Percentiles rank a stretch among this genome's conserved stretches.
These are phyloP conservation scores for Panorpa germanica DNA, from an alignment of 2,888 invertebrate genomes.

Conservation along the genomic window DNA sequence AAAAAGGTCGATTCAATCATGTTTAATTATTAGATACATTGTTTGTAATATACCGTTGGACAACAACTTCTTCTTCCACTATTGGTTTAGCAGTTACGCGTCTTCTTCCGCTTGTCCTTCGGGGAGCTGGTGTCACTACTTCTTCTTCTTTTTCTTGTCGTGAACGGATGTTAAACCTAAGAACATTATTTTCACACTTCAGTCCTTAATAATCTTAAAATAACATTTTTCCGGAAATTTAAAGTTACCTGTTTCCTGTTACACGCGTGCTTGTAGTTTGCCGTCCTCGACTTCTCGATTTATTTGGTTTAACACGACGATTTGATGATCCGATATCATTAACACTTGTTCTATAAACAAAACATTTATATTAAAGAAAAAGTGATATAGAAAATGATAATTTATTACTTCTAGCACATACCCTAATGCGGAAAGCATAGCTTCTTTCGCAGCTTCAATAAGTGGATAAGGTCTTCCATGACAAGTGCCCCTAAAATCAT, in stretches of 20 bases:
- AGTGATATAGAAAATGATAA: conserved; percentile 1
- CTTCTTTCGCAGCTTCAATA: conserved; percentile 79
- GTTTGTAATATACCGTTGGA: too few relatives aligned
- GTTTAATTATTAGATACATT: too few relatives aligned
- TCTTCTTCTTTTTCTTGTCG: conserved; percentile 11
- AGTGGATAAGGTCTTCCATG: conserved; percentile 74
- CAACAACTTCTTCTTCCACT: conserved; percentile 14
- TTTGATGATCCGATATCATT: conserved; percentile 22
- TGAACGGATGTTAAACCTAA: too few relatives aligned
- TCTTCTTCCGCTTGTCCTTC: conserved; percentile 10
- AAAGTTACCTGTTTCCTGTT: too few relatives aligned
- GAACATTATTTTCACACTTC: too few relatives aligned
- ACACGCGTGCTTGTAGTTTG: conserved; percentile 14
- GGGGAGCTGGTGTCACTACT: conserved; percentile 12
- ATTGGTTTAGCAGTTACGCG: too few relatives aligned
- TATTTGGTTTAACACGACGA: conserved; percentile 18
- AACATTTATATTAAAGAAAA: conserved; percentile 3
- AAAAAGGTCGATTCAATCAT: too few relatives aligned
- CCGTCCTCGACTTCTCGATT: conserved; percentile 19
- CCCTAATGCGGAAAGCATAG: conserved; percentile 46
- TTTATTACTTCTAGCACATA: conserved; percentile 20
- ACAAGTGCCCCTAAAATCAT: conserved; percentile 84
- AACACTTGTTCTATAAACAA: conserved; percentile 13
- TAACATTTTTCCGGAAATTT: too few relatives aligned
- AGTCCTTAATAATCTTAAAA: too few relatives aligned